Evolutionary conservation across 1,140 invertebrate genomes (phyloP), one percentile per base, ranked within the genome.

Genomic region (Augochlora pura): DNA sequence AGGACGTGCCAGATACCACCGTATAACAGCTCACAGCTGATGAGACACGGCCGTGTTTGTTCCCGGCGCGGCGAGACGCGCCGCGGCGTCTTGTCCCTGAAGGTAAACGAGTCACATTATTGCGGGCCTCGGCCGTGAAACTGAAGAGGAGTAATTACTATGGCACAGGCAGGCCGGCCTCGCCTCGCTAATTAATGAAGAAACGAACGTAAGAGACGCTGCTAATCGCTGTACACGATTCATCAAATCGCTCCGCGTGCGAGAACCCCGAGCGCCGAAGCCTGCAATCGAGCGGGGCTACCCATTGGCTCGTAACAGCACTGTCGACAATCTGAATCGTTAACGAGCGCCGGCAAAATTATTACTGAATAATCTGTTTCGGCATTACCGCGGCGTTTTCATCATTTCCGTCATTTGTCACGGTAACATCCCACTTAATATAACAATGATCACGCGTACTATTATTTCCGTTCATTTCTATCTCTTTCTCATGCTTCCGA

Each of bases 81-180:
- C 1, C 32, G 32, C 32, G 32, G 32, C 32, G 16, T 57, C 72
- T 2, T 66, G 32, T 38, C 8, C 32, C 27, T 38, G 46, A 63
- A 23, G 18, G 60, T 39, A 65, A 74, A 23, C 49, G 21, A 42
- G 18, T 32, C 16, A 9, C 49, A 14, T 75, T 42, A 59, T 67
- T 49, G 23, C n/a, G 27, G 65, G 42, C 16, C 42, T 3, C 2
- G 64, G 18, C 16, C 10, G 74, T 65, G 39, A 71, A 65, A 65
- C 38, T 49, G 49, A 77, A 77, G 27, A 66, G 69, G 63, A 76
- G 60, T 46, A 78, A 78, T 81, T 77, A 77, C 79, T 9, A 23
- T 8, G n/a, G 38, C 32, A 21, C 46, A 39, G 67, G 32, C 62
- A 39, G 32, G n/a, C 54, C 8, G 10, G 5, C 32, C 14, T 27